These are phyloP conservation scores for Mastomys coucha DNA, from an alignment of 2,113 vertebrate genomes.

Conservation along the genomic window DNA sequence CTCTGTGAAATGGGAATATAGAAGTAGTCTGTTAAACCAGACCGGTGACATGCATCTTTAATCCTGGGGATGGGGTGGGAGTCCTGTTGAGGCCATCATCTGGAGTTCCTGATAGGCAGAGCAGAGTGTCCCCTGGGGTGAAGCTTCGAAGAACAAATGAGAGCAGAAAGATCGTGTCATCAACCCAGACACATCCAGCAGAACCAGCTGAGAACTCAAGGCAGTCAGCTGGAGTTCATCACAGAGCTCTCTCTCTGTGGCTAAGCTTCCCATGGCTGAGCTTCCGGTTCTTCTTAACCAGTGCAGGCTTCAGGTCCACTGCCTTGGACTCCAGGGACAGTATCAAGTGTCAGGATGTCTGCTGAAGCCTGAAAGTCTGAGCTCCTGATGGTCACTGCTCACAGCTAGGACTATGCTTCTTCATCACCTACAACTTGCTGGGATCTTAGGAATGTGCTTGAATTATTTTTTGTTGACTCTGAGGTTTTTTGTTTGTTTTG, in stretches of 20 bases:
- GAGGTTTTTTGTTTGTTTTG: too few species aligned
- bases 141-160: neutral
- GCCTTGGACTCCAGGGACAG: too few species aligned
- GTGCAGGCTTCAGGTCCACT: too few species aligned
- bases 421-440: neutral
- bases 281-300: too few species aligned
- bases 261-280: too few species aligned
- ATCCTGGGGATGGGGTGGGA: neutral
- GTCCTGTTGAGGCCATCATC: neutral
- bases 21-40: neutral
- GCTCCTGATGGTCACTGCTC: neutral
- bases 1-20: neutral
- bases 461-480: too few species aligned
- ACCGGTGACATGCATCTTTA: neutral
- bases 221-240: neutral
- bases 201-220: neutral
- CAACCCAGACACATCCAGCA: neutral
- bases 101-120: neutral
- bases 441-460: neutral
- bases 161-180: accelerated
- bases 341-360: neutral
- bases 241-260: neutral
- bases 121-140: neutral
- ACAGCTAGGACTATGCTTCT: neutral
- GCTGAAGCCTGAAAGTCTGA: too few species aligned